phyloP scores from a whole-genome alignment of 2,797 vertebrate genomes.

The Ctenochaetus hawaiiensis region DNA sequence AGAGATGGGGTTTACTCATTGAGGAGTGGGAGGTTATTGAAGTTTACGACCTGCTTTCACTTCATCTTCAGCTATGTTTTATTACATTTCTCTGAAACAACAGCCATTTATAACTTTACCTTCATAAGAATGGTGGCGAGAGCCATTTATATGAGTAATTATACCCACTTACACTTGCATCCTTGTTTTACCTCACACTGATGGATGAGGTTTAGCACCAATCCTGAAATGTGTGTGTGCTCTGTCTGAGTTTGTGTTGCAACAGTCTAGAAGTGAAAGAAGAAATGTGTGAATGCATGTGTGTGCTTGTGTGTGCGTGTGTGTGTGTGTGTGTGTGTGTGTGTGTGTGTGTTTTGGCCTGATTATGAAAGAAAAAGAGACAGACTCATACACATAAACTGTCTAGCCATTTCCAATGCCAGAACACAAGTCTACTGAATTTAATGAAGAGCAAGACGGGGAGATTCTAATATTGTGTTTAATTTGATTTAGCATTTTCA shows the following conservation, averaged over 20 bases:
- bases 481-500: conserved; percentile 89
- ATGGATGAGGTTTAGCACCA: conserved; percentile 62
- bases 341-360: conserved; percentile 15
- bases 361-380: conserved; percentile 15
- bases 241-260: conserved; percentile 23
- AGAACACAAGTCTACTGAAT: conserved; percentile 47
- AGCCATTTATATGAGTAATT: conserved; percentile 75
- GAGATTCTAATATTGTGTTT: conserved; percentile 83
- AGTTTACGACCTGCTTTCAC: conserved; percentile 47
- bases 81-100: conserved; percentile 64
- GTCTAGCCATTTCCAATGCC: conserved; percentile 32
- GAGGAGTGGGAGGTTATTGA: conserved; percentile 40
- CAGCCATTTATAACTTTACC: conserved; percentile 68
- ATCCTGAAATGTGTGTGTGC: conserved; percentile 50
- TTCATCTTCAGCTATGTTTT: conserved; percentile 65
- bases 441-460: conserved; percentile 61
- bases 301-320: conserved; percentile 23
- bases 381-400: conserved; percentile 11
- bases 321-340: neutral
- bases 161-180: conserved; percentile 70
- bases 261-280: neutral
- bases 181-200: conserved; percentile 66
- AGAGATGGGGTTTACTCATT: conserved; percentile 13
- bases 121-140: conserved; percentile 69
- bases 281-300: conserved; percentile 16